These are phyloP conservation scores for Agonopterix arenella DNA, from an alignment of 2,888 invertebrate genomes.

Conservation along the genomic window DNA sequence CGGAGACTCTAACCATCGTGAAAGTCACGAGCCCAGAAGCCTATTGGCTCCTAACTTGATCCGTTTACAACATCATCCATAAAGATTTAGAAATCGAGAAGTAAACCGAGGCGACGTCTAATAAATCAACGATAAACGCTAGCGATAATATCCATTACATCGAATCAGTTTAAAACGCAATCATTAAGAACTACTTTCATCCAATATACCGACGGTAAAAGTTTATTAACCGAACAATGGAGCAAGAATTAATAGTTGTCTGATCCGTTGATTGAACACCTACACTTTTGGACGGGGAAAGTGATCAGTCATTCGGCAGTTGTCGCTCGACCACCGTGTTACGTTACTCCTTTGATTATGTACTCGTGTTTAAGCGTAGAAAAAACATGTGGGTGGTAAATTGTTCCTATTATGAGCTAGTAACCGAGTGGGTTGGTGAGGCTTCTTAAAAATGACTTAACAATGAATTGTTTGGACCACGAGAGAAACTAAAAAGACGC, in stretches of 20 bases:
- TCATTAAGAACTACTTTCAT: slow-evolving; percentile 53
- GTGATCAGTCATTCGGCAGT: slow-evolving; percentile 36
- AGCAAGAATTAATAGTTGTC: slow-evolving; percentile 30
- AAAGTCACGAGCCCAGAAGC: too few species aligned
- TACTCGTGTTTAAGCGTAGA: background rate
- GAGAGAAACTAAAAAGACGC: too few species aligned
- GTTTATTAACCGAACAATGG: slow-evolving; percentile 64
- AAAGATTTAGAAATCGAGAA: slow-evolving; percentile 10
- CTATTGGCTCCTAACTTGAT: background rate
- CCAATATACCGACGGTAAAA: slow-evolving; percentile 43
- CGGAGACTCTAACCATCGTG: too few species aligned
- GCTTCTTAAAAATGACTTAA: too few species aligned
- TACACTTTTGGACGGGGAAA: slow-evolving; percentile 46
- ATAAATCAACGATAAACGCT: slow-evolving; percentile 13
- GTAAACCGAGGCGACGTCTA: slow-evolving; percentile 2
- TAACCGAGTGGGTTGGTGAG: background rate
- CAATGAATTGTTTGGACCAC: too few species aligned
- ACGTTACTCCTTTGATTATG: slow-evolving; percentile 19
- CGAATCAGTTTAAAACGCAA: slow-evolving; percentile 40
- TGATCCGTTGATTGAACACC: slow-evolving; percentile 48
- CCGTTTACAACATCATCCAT: slow-evolving; percentile 7
- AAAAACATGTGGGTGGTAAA: slow-evolving; percentile 6
- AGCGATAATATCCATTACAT: slow-evolving; percentile 39
- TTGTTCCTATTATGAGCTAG: background rate
- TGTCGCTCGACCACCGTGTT: slow-evolving; percentile 41